phyloP scores from a whole-genome alignment of 2,797 vertebrate genomes.

The Halcyon leucocephala region DNA sequence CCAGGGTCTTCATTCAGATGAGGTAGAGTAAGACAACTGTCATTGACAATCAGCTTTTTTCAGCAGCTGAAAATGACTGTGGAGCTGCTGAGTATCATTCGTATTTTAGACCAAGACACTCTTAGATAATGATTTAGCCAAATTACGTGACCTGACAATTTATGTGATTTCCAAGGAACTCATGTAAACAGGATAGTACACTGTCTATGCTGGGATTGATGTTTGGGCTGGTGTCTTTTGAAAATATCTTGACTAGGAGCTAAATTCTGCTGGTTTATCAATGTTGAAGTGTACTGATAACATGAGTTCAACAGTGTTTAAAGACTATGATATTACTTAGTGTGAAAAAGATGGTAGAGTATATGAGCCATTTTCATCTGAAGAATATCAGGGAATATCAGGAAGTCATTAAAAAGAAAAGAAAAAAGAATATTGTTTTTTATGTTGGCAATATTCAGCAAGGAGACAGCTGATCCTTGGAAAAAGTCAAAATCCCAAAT shows the following conservation, averaged over 20 bases:
- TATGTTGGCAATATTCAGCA: background rate
- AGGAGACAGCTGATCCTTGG: background rate
- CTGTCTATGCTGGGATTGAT: background rate
- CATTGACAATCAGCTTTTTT: slow-evolving; percentile 41
- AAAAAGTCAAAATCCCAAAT: background rate
- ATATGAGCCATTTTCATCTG: background rate
- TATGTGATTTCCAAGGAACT: background rate
- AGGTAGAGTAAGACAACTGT: slow-evolving; percentile 13
- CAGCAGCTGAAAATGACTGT: slow-evolving; percentile 19
- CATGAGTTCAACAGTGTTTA: background rate
- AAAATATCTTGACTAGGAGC: background rate
- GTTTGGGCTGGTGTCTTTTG: background rate
- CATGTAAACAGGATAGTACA: background rate
- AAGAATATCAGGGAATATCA: background rate
- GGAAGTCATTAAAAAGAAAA: background rate
- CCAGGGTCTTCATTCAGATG: slow-evolving; percentile 34
- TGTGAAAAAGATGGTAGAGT: background rate
- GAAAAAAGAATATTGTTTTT: background rate
- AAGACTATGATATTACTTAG: background rate
- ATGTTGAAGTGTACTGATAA: background rate
- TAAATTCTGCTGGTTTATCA: background rate
- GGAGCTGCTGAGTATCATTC: background rate
- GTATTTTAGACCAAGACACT: background rate
- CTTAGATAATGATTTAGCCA: slow-evolving; percentile 45
- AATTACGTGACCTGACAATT: slow-evolving; percentile 20